Evolutionary conservation across 2,113 vertebrate species (phyloP).

Genomic region (Deroptyus accipitrinus): DNA sequence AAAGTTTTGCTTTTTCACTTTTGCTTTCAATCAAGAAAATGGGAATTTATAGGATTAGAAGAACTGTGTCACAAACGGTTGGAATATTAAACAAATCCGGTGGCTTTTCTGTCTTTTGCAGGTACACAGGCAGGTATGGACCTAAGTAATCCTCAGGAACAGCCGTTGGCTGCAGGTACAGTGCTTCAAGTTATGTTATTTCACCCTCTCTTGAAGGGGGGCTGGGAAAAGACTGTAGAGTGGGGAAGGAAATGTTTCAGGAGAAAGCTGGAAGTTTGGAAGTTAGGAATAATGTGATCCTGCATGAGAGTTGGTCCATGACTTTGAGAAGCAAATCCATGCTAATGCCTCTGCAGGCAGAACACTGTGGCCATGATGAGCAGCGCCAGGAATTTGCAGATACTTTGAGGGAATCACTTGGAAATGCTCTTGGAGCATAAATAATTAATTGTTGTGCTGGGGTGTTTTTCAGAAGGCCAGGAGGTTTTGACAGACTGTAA

Average conservation of each 20-base stretch:
- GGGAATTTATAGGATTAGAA: background rate
- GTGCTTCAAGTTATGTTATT: background rate
- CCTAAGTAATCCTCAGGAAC: constrained; percentile 71
- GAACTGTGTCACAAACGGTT: fast-evolving
- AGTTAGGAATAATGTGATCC: background rate
- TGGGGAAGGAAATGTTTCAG: background rate
- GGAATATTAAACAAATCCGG: background rate
- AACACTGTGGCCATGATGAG: background rate
- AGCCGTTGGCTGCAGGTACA: constrained; percentile 69
- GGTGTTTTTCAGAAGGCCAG: constrained; percentile 58
- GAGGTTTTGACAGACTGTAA: constrained; percentile 65
- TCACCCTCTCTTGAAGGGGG: background rate
- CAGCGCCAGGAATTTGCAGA: background rate
- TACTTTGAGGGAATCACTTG: background rate
- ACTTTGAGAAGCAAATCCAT: background rate
- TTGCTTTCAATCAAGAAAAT: background rate
- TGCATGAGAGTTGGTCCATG: background rate
- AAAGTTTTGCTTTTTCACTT: background rate
- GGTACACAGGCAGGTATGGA: constrained; percentile 67
- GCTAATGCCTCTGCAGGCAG: background rate
- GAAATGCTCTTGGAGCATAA: background rate
- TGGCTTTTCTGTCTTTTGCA: constrained; percentile 53
- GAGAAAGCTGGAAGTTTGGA: background rate
- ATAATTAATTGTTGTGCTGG: background rate
- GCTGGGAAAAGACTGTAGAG: background rate